phyloP scores from a whole-genome alignment of 2,888 invertebrate species.

The Tanytarsus gracilentus region DNA sequence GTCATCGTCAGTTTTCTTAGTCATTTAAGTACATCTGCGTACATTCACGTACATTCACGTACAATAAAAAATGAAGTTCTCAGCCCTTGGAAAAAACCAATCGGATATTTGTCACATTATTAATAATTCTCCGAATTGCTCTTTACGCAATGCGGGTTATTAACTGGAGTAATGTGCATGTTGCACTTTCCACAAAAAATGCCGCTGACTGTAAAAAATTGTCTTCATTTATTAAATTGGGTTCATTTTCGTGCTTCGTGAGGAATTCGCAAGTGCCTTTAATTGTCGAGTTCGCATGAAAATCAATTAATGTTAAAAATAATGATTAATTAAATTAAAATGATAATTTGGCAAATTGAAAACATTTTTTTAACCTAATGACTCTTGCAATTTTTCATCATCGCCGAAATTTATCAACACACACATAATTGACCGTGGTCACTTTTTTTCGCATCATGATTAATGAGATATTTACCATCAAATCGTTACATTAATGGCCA shows the following conservation, averaged over 20 bases:
- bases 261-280: slow-evolving; percentile 9
- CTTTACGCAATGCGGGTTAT: not conserved
- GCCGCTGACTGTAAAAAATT: slow-evolving; percentile 14
- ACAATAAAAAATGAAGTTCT: too few species aligned
- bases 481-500: not conserved
- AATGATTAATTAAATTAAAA: slow-evolving; percentile 24
- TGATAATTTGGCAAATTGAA: slow-evolving; percentile 1
- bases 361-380: slow-evolving; percentile 8
- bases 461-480: slow-evolving; percentile 8
- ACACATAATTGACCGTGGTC: not conserved
- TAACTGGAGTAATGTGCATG: slow-evolving; percentile 1
- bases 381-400: slow-evolving; percentile 14
- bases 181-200: not conserved
- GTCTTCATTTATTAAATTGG: slow-evolving; percentile 15
- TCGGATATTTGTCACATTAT: slow-evolving; percentile 21
- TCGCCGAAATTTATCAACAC: too few species aligned
- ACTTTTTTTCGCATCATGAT: slow-evolving; percentile 10
- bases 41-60: too few species aligned
- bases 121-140: not conserved
- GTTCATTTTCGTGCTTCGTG: not conserved
- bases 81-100: not conserved
- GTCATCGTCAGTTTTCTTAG: too few species aligned
- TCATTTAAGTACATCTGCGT: too few species aligned
- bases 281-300: slow-evolving; percentile 1
- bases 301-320: not conserved